Percentiles rank a stretch among this genome's conserved stretches.
Conservation (phyloP, 2,797 vertebrate species). For the Pelodytes ibericus region DNA sequence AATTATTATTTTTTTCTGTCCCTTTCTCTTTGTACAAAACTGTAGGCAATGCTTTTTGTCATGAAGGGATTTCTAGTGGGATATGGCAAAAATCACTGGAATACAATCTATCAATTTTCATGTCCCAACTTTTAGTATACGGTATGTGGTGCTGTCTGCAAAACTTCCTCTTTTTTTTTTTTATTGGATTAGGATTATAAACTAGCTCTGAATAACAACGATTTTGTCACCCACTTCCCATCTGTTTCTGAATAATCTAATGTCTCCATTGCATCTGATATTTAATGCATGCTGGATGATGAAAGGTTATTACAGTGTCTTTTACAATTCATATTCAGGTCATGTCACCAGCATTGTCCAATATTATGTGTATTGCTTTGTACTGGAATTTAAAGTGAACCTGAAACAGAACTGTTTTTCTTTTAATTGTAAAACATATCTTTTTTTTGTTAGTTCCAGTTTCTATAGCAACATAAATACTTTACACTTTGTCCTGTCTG, state of each 20-base stretch:
- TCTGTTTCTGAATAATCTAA: constrained; percentile 33
- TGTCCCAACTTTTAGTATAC: too few relatives aligned
- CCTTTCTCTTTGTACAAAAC: background rate
- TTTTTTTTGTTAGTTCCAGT: too few relatives aligned
- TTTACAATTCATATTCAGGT: background rate
- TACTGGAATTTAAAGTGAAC: background rate
- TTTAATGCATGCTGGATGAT: background rate
- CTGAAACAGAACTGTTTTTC: background rate
- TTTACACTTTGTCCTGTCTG: too few relatives aligned
- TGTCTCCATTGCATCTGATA: constrained; percentile 12
- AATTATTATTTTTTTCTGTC: too few relatives aligned
- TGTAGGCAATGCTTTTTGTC: background rate
- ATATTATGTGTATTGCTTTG: background rate
- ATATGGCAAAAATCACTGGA: background rate
- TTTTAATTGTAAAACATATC: background rate
- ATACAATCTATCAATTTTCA: too few relatives aligned
- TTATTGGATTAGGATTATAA: constrained; percentile 10
- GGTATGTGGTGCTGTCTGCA: background rate
- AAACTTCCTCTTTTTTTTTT: constrained; percentile 2
- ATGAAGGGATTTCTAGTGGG: background rate
- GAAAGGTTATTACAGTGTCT: constrained; percentile 1
- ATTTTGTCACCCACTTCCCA: constrained; percentile 39
- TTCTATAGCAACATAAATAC: too few relatives aligned
- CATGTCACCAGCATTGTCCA: background rate
- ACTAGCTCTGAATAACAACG: constrained; percentile 2